Evolutionary conservation across 2,113 vertebrate species (phyloP).

Genomic region (Ameiurus melas): DNA sequence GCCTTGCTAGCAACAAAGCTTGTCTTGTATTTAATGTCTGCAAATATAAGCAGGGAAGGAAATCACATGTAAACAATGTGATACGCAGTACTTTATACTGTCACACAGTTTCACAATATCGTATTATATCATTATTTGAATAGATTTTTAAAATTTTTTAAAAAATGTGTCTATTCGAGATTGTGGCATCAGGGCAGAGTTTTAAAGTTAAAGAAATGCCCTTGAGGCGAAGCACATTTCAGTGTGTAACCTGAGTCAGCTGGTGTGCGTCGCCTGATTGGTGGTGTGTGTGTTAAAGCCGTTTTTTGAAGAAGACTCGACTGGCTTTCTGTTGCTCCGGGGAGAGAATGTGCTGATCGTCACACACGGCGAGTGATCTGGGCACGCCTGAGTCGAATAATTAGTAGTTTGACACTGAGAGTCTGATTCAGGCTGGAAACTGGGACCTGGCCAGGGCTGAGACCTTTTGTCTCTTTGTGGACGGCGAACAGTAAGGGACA

Average conservation of each 20-base stretch:
- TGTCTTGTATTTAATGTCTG: background rate
- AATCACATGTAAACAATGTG: background rate
- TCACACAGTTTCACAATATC: background rate
- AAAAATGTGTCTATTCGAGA: background rate
- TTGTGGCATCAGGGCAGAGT: too few species aligned
- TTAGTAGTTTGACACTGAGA: conserved; percentile 51
- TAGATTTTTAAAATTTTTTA: too few species aligned
- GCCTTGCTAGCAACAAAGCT: background rate
- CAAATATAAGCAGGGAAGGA: background rate
- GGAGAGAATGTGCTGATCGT: conserved; percentile 44
- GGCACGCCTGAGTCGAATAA: conserved; percentile 47
- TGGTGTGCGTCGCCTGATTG: background rate
- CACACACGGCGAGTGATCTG: conserved; percentile 37
- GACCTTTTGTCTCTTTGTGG: conserved; percentile 36
- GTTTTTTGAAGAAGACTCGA: conserved; percentile 34
- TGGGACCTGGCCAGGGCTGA: conserved; percentile 37
- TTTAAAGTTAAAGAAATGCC: background rate
- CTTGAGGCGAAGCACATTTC: background rate
- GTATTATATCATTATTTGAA: background rate
- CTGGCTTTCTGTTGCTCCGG: conserved; percentile 8
- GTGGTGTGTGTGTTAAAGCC: background rate
- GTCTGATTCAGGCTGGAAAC: conserved; percentile 27
- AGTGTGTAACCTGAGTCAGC: background rate
- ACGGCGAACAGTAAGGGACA: conserved; percentile 8
- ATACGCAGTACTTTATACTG: background rate